A percentile compares a stretch with the other conserved stretches of the same genome.
Conservation (phyloP, 1,140 invertebrate genomes). For the Drosophila busckii region DNA sequence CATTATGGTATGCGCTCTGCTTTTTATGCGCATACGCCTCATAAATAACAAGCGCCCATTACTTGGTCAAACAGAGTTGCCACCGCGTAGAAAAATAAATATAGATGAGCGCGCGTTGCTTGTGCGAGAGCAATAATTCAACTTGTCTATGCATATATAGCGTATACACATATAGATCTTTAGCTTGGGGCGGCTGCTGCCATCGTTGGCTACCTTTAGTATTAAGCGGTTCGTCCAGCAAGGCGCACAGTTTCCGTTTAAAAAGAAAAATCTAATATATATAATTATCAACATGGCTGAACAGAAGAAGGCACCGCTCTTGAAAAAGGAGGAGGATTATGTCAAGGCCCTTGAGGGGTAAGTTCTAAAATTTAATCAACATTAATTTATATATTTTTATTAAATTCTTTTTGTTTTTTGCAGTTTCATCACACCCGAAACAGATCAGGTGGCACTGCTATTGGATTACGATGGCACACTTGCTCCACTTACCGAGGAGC, state of each 20-base stretch:
- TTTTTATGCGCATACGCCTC: conserved; percentile 68
- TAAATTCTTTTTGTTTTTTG: not conserved
- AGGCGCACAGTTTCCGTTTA: conserved; percentile 66
- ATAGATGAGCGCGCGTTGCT: not conserved
- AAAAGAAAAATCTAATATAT: conserved; percentile 37
- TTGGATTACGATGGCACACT: conserved; percentile 95
- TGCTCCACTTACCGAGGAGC: conserved; percentile 91
- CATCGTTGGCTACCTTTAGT: conserved; percentile 58
- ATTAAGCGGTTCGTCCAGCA: conserved; percentile 77
- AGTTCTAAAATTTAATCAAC: too few species aligned
- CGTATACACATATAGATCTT: conserved; percentile 43
- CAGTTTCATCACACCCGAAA: conserved; percentile 72
- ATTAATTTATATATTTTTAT: too few species aligned
- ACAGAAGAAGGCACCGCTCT: conserved; percentile 75
- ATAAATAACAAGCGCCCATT: conserved; percentile 70
- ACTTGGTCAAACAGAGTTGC: conserved; percentile 68
- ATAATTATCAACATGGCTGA: conserved; percentile 62
- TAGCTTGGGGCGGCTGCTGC: conserved; percentile 38
- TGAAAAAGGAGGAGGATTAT: conserved; percentile 75
- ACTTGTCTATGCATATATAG: conserved; percentile 5
- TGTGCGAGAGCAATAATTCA: not conserved
- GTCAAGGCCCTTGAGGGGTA: conserved; percentile 76
- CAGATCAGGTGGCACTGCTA: conserved; percentile 83
- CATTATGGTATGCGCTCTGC: conserved; percentile 69
- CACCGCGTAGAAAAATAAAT: conserved; percentile 11